A percentile compares a stretch with the other conserved stretches of the same genome.
phyloP scores from a whole-genome alignment of 2,888 invertebrate species.

The Acleris emargana region DNA sequence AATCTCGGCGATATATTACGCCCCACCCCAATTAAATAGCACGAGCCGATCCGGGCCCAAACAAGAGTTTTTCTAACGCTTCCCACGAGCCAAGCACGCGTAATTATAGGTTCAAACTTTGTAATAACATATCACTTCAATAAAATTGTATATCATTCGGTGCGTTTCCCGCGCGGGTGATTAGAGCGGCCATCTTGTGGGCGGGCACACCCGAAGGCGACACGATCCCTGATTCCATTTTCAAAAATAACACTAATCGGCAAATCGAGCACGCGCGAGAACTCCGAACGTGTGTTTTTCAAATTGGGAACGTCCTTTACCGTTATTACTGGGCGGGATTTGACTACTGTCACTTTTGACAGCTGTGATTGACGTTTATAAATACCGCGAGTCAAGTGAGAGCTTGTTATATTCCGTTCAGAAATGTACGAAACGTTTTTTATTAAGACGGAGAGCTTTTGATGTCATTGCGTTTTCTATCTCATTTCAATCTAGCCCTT shows the following conservation, averaged over 20 bases:
- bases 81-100: conserved; percentile 78
- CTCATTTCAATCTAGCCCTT: conserved; percentile 39
- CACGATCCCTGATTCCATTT: conserved; percentile 80
- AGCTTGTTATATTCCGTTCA: conserved; percentile 67
- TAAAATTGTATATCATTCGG: conserved; percentile 83
- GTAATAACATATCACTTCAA: conserved; percentile 83
- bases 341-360: conserved; percentile 81
- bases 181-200: conserved; percentile 83
- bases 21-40: conserved; percentile 72
- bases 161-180: conserved; percentile 76
- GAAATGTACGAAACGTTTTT: conserved; percentile 65
- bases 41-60: conserved; percentile 70
- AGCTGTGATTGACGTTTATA: conserved; percentile 80
- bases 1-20: conserved; percentile 44
- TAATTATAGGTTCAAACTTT: conserved; percentile 78
- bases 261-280: conserved; percentile 78
- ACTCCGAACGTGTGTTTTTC: conserved; percentile 80
- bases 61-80: conserved; percentile 79
- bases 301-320: conserved; percentile 77
- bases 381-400: conserved; percentile 76
- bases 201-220: conserved; percentile 80
- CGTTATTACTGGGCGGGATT: conserved; percentile 77
- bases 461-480: conserved; percentile 52
- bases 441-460: conserved; percentile 64
- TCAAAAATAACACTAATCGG: conserved; percentile 83